phyloP scores from a whole-genome alignment of 2,113 vertebrate species.

The Eclectus roratus region DNA sequence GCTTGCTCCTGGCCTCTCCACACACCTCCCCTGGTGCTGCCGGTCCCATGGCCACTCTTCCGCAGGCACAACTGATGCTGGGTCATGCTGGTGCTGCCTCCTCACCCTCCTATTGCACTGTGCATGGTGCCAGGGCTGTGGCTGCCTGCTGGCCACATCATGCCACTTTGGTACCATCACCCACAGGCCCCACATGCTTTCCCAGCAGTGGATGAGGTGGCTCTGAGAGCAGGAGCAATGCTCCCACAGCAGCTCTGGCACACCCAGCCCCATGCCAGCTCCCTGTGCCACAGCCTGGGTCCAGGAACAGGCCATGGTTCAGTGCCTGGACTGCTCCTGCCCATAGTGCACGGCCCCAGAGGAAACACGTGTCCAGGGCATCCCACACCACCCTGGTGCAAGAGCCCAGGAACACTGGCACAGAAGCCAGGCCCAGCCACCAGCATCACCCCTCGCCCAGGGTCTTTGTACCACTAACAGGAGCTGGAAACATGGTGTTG shows the following conservation, averaged over 20 bases:
- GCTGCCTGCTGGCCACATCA: neutral
- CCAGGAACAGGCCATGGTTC: neutral
- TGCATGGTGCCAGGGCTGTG: neutral
- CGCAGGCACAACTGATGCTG: fast-evolving
- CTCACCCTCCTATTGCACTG: fast-evolving
- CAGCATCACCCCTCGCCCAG: fast-evolving
- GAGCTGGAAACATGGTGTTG: neutral
- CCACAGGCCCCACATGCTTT: fast-evolving
- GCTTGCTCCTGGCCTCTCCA: neutral
- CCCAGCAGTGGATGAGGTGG: neutral
- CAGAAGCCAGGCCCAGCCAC: neutral
- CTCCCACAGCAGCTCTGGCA: neutral
- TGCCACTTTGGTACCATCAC: neutral
- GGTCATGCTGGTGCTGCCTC: neutral
- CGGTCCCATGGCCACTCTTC: fast-evolving
- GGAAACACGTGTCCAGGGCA: neutral
- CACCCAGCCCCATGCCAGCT: fast-evolving
- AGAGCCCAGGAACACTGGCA: neutral
- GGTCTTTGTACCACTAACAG: neutral
- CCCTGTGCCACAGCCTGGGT: neutral
- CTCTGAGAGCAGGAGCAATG: neutral
- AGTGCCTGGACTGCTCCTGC: fast-evolving
- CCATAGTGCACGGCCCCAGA: fast-evolving
- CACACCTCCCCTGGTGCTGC: neutral
- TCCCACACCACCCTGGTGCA: fast-evolving